phyloP scores from a whole-genome alignment of 2,888 invertebrate species.

The Steinernema scapterisci region DNA sequence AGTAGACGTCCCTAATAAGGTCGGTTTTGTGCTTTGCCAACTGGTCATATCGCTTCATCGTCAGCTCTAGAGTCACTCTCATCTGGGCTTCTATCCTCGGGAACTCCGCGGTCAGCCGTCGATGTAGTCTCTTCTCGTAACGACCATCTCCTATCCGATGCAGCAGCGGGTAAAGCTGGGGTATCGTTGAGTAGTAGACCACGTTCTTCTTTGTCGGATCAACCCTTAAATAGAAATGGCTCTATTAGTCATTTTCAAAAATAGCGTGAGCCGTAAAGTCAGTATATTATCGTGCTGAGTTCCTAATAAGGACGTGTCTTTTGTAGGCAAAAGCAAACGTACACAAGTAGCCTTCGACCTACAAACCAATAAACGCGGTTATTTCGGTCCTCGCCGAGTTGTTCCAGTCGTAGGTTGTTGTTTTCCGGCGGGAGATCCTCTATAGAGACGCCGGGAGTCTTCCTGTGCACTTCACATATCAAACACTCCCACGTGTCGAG shows the following conservation, averaged over 20 bases:
- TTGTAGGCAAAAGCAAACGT: no score
- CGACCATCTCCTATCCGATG: slow-evolving; percentile 47
- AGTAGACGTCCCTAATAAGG: slow-evolving; percentile 15
- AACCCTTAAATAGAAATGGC: slow-evolving; percentile 73
- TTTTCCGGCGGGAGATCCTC: not conserved
- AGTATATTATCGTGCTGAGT: no score
- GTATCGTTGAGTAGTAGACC: slow-evolving; percentile 87
- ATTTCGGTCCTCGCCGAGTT: slow-evolving; percentile 90
- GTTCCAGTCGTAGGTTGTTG: slow-evolving; percentile 81
- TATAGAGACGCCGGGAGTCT: slow-evolving; percentile 5
- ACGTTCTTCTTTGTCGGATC: slow-evolving; percentile 74
- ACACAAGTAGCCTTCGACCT: slow-evolving; percentile 88
- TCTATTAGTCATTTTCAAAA: not conserved
- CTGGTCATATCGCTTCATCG: slow-evolving; percentile 45
- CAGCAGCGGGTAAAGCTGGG: slow-evolving; percentile 78
- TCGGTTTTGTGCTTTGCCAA: slow-evolving; percentile 21
- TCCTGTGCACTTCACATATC: slow-evolving; percentile 71
- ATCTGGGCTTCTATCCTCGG: slow-evolving; percentile 53
- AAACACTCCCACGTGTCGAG: slow-evolving; percentile 77
- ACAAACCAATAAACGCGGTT: slow-evolving; percentile 98
- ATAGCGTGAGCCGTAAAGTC: no score
- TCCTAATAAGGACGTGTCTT: no score
- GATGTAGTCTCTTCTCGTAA: slow-evolving; percentile 53
- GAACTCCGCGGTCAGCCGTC: slow-evolving; percentile 41
- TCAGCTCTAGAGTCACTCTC: slow-evolving; percentile 57